Evolutionary conservation across 1,140 invertebrate species (phyloP).

Genomic region (Mylabris phalerata): DNA sequence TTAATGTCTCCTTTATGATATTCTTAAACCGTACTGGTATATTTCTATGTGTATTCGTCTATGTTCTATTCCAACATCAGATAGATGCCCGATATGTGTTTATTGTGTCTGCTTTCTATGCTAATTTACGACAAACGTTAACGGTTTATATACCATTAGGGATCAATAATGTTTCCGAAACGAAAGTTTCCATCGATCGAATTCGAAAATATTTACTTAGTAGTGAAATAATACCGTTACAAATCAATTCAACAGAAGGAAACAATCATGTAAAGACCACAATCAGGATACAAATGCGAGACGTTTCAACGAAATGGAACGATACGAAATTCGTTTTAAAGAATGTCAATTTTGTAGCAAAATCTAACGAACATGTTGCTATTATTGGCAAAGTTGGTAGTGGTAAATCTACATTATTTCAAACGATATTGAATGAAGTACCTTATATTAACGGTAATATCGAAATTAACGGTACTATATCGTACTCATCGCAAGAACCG

Average conservation of each 20-base stretch:
- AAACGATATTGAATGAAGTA: constrained; percentile 71
- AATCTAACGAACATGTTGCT: constrained; percentile 51
- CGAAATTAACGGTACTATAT: constrained; percentile 43
- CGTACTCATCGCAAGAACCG: constrained; percentile 54
- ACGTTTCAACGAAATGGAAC: constrained; percentile 7
- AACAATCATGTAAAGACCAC: constrained; percentile 38
- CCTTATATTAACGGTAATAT: constrained; percentile 44
- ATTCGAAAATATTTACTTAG: constrained; percentile 55
- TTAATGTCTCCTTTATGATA: constrained; percentile 61
- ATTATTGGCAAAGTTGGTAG: constrained; percentile 65
- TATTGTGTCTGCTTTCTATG: constrained; percentile 60
- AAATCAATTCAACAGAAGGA: constrained; percentile 46
- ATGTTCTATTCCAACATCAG: constrained; percentile 56
- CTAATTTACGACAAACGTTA: constrained; percentile 60
- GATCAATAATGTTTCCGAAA: constrained; percentile 50
- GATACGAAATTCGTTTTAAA: constrained; percentile 48
- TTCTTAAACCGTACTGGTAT: constrained; percentile 65
- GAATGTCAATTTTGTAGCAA: constrained; percentile 46
- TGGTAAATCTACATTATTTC: constrained; percentile 71
- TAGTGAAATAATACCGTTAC: constrained; percentile 47
- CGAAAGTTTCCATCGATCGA: constrained; percentile 55
- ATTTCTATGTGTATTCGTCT: constrained; percentile 67
- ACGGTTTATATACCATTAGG: constrained; percentile 61
- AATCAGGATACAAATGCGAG: constrained; percentile 40
- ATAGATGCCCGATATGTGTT: constrained; percentile 67